phyloP scores from a whole-genome alignment of 2,113 vertebrate species.

The Gopherus flavomarginatus region DNA sequence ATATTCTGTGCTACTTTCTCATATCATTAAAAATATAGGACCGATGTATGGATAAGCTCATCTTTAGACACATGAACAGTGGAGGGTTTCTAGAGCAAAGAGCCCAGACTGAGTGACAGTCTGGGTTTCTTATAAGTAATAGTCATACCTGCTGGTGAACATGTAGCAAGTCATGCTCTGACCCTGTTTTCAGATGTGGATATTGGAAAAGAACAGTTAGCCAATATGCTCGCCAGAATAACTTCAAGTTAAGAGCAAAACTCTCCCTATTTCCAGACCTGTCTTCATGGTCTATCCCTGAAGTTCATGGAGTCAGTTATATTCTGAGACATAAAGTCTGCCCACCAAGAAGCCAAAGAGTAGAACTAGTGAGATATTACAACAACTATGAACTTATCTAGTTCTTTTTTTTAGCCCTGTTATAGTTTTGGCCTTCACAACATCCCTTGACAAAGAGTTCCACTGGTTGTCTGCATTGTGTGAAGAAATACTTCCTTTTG shows the following conservation, averaged over 20 bases:
- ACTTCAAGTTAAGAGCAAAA: background rate
- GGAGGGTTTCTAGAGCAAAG: background rate
- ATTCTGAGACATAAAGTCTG: background rate
- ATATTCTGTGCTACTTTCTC: slow-evolving; percentile 18
- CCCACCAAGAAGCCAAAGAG: background rate
- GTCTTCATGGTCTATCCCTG: background rate
- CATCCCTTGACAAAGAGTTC: background rate
- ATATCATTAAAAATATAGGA: slow-evolving; percentile 15
- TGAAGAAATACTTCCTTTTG: background rate
- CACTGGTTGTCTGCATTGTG: background rate
- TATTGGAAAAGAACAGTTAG: background rate
- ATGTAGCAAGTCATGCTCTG: background rate
- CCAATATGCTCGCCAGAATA: background rate
- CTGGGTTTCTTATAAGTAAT: background rate
- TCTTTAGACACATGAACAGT: slow-evolving; percentile 1
- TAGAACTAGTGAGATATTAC: background rate
- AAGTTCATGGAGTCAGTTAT: background rate
- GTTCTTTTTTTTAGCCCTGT: background rate
- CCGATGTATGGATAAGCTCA: background rate
- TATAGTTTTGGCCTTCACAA: background rate
- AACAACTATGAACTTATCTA: background rate
- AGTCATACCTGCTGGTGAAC: background rate
- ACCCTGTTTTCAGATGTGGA: background rate
- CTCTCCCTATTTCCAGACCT: background rate
- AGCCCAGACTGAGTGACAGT: background rate